Percentiles rank a stretch among this genome's conserved stretches.
Evolutionary conservation across 2,888 invertebrate species (phyloP).

Genomic region (Ochropleura plecta): DNA sequence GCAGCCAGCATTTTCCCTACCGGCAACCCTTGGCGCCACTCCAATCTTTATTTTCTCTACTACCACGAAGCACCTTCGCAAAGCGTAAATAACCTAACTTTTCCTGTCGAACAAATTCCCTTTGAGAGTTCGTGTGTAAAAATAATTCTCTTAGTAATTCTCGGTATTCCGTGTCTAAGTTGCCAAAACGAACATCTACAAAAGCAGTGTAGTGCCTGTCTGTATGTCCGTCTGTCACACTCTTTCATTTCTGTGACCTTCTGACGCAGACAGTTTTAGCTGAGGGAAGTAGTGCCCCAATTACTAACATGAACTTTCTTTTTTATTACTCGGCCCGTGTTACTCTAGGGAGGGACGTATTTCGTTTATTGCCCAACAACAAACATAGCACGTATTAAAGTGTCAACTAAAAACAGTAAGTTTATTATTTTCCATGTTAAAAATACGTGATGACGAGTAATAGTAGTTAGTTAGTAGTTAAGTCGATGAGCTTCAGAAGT

Average conservation of each 20-base stretch:
- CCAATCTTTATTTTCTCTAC: conserved; percentile 81
- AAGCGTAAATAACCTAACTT: conserved; percentile 78
- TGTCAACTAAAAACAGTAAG: conserved; percentile 7
- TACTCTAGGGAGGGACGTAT: background rate
- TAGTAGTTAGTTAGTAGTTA: background rate
- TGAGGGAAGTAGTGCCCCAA: conserved; percentile 30
- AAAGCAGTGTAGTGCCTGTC: conserved; percentile 11
- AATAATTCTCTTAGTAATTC: conserved; percentile 25
- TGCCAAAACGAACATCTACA: conserved; percentile 18
- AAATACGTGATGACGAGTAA: background rate
- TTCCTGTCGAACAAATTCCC: conserved; percentile 76
- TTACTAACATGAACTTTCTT: conserved; percentile 32
- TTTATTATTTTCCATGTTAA: background rate
- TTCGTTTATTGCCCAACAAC: conserved; percentile 23
- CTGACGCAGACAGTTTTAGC: conserved; percentile 31
- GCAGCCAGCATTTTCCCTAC: conserved; percentile 75
- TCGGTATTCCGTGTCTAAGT: conserved; percentile 1
- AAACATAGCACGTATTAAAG: conserved; percentile 7
- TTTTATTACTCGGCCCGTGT: conserved; percentile 6
- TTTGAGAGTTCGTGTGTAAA: conserved; percentile 75
- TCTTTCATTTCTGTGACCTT: conserved; percentile 36
- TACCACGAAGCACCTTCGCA: conserved; percentile 74
- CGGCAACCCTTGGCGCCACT: conserved; percentile 75
- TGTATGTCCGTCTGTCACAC: conserved; percentile 28
- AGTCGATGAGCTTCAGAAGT: too few relatives aligned